phyloP scores from a whole-genome alignment of 2,888 invertebrate species.

The Coenonympha arcania region DNA sequence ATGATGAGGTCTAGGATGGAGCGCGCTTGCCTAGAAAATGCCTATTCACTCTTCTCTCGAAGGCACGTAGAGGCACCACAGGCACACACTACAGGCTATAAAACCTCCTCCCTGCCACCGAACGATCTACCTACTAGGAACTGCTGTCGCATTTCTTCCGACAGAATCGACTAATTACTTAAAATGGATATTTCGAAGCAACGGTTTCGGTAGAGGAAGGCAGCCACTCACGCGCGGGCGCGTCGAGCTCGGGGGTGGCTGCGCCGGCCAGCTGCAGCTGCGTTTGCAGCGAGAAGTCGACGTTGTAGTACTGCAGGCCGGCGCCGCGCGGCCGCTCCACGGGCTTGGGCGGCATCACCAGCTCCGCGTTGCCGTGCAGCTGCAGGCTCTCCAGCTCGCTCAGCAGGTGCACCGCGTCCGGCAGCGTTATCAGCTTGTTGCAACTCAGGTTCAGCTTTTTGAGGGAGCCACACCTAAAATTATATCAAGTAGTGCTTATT shows the following conservation, averaged over 20 bases:
- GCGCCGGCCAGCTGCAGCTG: conserved; percentile 95
- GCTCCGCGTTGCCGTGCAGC: conserved; percentile 92
- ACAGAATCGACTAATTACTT: too few species aligned
- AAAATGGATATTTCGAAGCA: too few species aligned
- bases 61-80: too few species aligned
- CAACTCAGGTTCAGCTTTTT: conserved; percentile 94
- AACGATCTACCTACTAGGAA: too few species aligned
- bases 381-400: conserved; percentile 92
- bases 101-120: too few species aligned
- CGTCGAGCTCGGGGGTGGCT: conserved; percentile 81
- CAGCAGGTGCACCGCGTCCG: conserved; percentile 96
- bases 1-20: too few species aligned
- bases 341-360: conserved; percentile 96
- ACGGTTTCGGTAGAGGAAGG: too few species aligned
- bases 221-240: conserved; percentile 80
- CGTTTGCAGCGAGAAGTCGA: conserved; percentile 97
- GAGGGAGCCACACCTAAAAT: conserved; percentile 94
- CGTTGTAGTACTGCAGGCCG: conserved; percentile 95
- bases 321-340: conserved; percentile 83
- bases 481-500: too few species aligned
- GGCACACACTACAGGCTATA: too few species aligned
- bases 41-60: too few species aligned
- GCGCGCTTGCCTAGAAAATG: too few species aligned
- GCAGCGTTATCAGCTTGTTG: conserved; percentile 95
- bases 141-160: too few species aligned